Conservation (phyloP, 2,113 vertebrate species). For the Gasterosteus nipponicus region DNA sequence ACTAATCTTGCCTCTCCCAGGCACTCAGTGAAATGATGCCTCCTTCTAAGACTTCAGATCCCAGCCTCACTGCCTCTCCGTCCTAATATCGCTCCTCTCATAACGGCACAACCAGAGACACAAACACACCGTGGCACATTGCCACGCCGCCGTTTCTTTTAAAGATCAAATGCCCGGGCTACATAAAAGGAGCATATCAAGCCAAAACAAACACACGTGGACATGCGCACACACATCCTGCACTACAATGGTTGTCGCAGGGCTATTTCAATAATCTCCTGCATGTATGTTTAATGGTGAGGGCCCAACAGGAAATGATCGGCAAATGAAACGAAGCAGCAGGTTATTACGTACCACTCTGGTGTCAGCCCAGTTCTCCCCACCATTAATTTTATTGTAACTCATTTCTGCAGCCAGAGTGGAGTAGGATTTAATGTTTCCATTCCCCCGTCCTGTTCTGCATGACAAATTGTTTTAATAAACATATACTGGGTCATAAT, state of each 20-base stretch:
- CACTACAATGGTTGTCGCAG: constrained; percentile 83
- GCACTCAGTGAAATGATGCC: constrained; percentile 73
- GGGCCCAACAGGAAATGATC: constrained; percentile 93
- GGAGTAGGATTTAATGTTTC: constrained; percentile 97
- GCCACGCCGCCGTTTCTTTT: constrained; percentile 62
- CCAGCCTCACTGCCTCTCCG: constrained; percentile 42
- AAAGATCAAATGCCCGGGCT: constrained; percentile 61
- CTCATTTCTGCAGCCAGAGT: constrained; percentile 96
- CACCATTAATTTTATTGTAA: constrained; percentile 95
- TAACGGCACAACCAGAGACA: constrained; percentile 60
- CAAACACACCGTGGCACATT: constrained; percentile 64
- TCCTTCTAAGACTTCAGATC: constrained; percentile 67
- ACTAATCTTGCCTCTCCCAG: constrained; percentile 70
- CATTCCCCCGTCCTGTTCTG: constrained; percentile 98
- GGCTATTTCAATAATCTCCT: constrained; percentile 83
- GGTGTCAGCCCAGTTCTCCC: constrained; percentile 82
- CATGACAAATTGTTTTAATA: constrained; percentile 99
- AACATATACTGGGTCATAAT: constrained; percentile 99
- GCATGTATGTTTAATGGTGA: constrained; percentile 94
- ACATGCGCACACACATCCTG: constrained; percentile 62
- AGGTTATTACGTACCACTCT: constrained; percentile 84
- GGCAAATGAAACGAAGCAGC: constrained; percentile 89
- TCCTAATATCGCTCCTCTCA: constrained; percentile 63
- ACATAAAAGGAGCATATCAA: constrained; percentile 64
- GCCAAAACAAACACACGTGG: constrained; percentile 28